These are phyloP conservation scores for Telenomus remus DNA, from an alignment of 1,140 invertebrate genomes.

Conservation along the genomic window DNA sequence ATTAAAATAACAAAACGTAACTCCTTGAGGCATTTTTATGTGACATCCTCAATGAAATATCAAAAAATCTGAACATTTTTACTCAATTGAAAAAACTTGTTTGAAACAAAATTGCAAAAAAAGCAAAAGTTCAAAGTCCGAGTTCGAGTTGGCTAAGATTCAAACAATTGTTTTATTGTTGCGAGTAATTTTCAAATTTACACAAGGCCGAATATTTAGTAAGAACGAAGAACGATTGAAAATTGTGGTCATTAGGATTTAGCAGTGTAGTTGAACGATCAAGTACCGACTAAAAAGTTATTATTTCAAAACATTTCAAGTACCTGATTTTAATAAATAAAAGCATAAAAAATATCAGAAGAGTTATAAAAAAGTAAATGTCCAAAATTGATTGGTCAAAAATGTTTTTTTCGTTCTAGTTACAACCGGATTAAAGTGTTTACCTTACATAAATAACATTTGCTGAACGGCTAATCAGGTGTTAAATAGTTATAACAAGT, in stretches of 20 bases:
- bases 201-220: constrained; percentile 45
- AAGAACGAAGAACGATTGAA: constrained; percentile 47
- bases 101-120: neutral
- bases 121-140: constrained; percentile 4
- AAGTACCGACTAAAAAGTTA: constrained; percentile 18
- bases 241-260: constrained; percentile 50
- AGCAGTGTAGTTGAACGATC: constrained; percentile 31
- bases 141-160: constrained; percentile 27
- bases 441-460: constrained; percentile 39
- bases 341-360: neutral
- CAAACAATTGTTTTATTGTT: constrained; percentile 48
- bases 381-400: neutral
- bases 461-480: constrained; percentile 33
- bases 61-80: too few species aligned
- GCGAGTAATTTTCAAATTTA: constrained; percentile 47
- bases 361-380: neutral
- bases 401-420: constrained; percentile 9
- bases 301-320: neutral
- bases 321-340: neutral
- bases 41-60: too few species aligned
- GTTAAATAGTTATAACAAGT: constrained; percentile 32
- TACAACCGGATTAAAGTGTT: constrained; percentile 30
- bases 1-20: too few species aligned
- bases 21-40: too few species aligned
- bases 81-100: neutral